A percentile compares a stretch with the other conserved stretches of the same genome.
These are phyloP conservation scores for Rousettus madagascariensis DNA, from an alignment of 2,797 vertebrate species.

Conservation along the genomic window DNA sequence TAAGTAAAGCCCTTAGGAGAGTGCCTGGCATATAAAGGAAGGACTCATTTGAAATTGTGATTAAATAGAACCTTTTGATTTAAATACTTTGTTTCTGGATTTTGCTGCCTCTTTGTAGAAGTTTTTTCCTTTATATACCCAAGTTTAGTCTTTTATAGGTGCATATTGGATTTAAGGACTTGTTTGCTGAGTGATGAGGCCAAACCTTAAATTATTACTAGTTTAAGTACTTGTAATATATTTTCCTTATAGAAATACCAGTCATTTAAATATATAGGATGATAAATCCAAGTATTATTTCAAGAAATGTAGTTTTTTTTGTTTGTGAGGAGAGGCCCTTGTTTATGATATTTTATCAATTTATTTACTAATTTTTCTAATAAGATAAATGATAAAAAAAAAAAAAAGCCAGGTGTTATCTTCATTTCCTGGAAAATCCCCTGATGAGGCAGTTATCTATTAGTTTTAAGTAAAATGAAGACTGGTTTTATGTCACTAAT, in stretches of 20 bases:
- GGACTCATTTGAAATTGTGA: constrained; percentile 33
- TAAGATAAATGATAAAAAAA: not conserved
- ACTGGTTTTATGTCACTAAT: not conserved
- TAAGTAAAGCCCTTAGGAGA: not conserved
- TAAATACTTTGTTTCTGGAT: not conserved
- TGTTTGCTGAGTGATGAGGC: constrained; percentile 7
- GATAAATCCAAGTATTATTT: not conserved
- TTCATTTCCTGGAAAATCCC: constrained; percentile 18
- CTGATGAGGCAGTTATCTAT: not conserved
- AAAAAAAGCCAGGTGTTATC: not conserved
- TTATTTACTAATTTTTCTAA: constrained; percentile 5
- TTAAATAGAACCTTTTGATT: constrained; percentile 43
- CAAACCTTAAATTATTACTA: not conserved
- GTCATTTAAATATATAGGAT: not conserved
- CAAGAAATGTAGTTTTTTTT: not conserved
- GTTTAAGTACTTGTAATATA: not conserved
- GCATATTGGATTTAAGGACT: not conserved
- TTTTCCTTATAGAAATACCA: constrained; percentile 27
- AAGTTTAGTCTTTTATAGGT: not conserved
- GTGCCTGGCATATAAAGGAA: not conserved
- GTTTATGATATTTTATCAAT: not conserved
- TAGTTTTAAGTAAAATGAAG: constrained; percentile 52
- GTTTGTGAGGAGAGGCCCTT: not conserved
- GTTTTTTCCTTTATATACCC: not conserved
- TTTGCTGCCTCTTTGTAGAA: not conserved